These are phyloP conservation scores for Gambusia yucatana DNA, from an alignment of 2,797 vertebrate genomes.

Conservation along the genomic window DNA sequence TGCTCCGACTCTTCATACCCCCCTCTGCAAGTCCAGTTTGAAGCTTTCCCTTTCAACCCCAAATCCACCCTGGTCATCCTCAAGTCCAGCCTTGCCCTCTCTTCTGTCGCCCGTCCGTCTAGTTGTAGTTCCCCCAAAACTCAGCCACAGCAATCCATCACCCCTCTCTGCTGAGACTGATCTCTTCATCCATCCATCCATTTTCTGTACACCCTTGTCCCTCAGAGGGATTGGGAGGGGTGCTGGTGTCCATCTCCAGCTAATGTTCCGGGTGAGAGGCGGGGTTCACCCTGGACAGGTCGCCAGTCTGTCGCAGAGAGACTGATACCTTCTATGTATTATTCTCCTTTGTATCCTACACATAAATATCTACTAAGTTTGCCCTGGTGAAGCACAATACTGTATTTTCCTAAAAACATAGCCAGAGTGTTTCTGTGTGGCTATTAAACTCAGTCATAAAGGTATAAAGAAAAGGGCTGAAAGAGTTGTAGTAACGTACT, in stretches of 20 bases:
- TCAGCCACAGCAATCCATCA: conserved; percentile 50
- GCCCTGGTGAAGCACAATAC: conserved; percentile 75
- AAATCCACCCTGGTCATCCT: conserved; percentile 32
- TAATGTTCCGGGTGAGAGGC: too few species aligned
- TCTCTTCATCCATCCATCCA: not conserved
- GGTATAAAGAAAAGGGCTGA: conserved; percentile 75
- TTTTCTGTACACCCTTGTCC: too few species aligned
- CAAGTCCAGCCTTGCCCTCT: conserved; percentile 51
- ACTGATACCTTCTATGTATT: conserved; percentile 59
- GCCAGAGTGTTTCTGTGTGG: conserved; percentile 47
- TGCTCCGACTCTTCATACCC: conserved; percentile 53
- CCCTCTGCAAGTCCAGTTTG: conserved; percentile 52
- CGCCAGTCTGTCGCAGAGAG: conserved; percentile 17
- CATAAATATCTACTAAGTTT: conserved; percentile 54
- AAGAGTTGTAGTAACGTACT: conserved; percentile 56
- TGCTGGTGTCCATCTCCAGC: too few species aligned
- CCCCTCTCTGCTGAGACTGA: conserved; percentile 63
- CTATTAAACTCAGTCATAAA: conserved; percentile 49
- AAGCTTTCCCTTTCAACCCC: conserved; percentile 36
- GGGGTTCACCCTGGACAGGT: too few species aligned
- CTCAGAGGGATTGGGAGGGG: too few species aligned
- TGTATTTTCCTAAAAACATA: conserved; percentile 54
- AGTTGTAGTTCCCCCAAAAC: conserved; percentile 51
- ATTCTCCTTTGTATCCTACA: conserved; percentile 54
- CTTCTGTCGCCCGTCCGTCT: conserved; percentile 39